Percentiles rank a stretch among this genome's conserved stretches.
Evolutionary conservation across 2,797 vertebrate genomes (phyloP).

Genomic region (Diglossa cyanea): DNA sequence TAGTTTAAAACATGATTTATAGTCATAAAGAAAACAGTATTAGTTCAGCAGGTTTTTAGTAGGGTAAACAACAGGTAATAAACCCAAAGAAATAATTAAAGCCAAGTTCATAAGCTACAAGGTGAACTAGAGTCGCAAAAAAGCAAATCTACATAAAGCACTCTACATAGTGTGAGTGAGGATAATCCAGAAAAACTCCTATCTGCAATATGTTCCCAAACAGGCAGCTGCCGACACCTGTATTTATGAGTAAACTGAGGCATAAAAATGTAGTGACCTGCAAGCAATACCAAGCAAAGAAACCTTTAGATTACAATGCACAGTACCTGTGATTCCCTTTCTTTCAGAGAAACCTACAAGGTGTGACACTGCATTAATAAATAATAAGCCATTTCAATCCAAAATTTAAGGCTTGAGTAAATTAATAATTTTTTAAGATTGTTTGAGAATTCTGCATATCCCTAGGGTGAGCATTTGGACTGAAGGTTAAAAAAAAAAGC

Average conservation of each 20-base stretch:
- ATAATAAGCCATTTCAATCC: background rate
- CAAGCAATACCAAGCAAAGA: background rate
- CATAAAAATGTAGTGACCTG: background rate
- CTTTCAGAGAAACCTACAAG: background rate
- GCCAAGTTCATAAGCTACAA: background rate
- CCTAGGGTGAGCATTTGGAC: background rate
- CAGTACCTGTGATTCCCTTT: background rate
- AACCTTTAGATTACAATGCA: background rate
- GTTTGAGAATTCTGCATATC: background rate
- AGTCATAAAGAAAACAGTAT: background rate
- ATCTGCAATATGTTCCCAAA: background rate
- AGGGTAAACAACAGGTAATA: background rate
- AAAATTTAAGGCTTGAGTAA: background rate
- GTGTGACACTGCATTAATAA: background rate
- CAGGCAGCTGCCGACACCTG: background rate
- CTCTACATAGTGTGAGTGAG: background rate
- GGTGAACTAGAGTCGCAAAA: background rate
- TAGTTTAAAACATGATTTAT: background rate
- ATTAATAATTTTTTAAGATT: background rate
- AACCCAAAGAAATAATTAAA: background rate
- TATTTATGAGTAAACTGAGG: background rate
- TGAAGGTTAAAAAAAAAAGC: background rate
- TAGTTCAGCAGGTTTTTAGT: background rate
- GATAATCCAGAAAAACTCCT: background rate
- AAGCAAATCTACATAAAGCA: background rate